These are phyloP conservation scores for Microtus richardsoni DNA, from an alignment of 2,113 vertebrate species.

Conservation along the genomic window DNA sequence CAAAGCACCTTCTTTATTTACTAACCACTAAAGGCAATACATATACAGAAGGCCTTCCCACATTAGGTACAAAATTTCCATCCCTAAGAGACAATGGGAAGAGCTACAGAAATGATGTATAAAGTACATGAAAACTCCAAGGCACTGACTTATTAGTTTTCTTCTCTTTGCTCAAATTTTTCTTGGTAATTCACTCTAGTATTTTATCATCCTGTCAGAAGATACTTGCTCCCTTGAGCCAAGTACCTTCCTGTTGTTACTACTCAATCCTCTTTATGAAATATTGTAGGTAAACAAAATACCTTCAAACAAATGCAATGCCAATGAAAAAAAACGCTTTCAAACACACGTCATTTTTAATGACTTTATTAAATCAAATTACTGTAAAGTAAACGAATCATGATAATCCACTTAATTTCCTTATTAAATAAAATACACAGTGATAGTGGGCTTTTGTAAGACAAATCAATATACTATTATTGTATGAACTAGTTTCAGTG, in stretches of 20 bases:
- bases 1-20: no score
- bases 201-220: constrained; percentile 57
- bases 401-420: constrained; percentile 47
- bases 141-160: not conserved
- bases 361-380: constrained; percentile 51
- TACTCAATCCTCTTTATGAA: constrained; percentile 45
- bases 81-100: not conserved
- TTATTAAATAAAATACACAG: constrained; percentile 49
- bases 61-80: not conserved
- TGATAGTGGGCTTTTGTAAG: constrained; percentile 33
- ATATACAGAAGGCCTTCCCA: no score
- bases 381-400: constrained; percentile 51
- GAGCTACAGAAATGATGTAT: constrained; percentile 5
- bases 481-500: constrained; percentile 57
- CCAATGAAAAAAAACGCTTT: constrained; percentile 49
- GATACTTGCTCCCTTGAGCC: constrained; percentile 1
- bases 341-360: constrained; percentile 50
- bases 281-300: constrained; percentile 52
- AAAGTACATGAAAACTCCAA: not conserved
- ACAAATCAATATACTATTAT: constrained; percentile 69
- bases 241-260: constrained; percentile 50
- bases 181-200: constrained; percentile 29
- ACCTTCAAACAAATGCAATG: constrained; percentile 51
- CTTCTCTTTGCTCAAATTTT: not conserved
- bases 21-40: no score